Base-by-base conservation (phyloP, 2,113 vertebrate genomes). In the Perognathus longimembris region DNA sequence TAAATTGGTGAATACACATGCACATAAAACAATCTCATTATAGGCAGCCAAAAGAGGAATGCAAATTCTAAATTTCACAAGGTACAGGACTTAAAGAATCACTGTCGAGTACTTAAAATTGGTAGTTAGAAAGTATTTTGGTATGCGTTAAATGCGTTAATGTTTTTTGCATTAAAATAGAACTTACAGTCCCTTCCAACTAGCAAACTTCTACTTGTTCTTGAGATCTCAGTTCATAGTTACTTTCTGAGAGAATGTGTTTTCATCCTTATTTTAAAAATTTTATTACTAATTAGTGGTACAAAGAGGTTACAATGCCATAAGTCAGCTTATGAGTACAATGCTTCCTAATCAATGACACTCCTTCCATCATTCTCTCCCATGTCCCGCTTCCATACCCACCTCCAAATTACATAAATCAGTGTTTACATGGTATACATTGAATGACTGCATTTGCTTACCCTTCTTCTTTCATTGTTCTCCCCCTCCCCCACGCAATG, bases 121-220 rank as follows among this genome's bases (percentile, higher is more conserved):
- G 69, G 20, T 38, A 38, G 26, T 69, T 85, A 77, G 45, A 36
- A 89, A 88, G 69, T 64, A 95, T 77, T 87, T 94, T 87, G 28
- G 15, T 30, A 42, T 11, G 28, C 0, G 67, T 45, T 90, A 45
- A 79, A 30, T 76, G 30, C 15, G 78, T 85, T 67, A 22, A 76
- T 5, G 28, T 20, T 50, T 75, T 85, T 63, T 38, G 24, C 57
- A 69, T 80, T 85, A 17, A 82, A 76, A 38, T 20, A 40, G n/a
- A n/a, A 69, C 26, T 73, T 70, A 22, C 30, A 61, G 84, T 6
- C 18, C 24, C 84, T 93, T 89, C 61, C 38, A 94, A 34, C 10
- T 57, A 26, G 34, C 40, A 50, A 77, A 30, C 34, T 78, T 7
- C 9, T 59, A 1, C 21, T 86, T 92, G 7, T 54, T 92, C 38